A percentile compares a stretch with the other conserved stretches of the same genome.
phyloP scores from a whole-genome alignment of 2,888 invertebrate genomes.

The Himalopsyche japonica region DNA sequence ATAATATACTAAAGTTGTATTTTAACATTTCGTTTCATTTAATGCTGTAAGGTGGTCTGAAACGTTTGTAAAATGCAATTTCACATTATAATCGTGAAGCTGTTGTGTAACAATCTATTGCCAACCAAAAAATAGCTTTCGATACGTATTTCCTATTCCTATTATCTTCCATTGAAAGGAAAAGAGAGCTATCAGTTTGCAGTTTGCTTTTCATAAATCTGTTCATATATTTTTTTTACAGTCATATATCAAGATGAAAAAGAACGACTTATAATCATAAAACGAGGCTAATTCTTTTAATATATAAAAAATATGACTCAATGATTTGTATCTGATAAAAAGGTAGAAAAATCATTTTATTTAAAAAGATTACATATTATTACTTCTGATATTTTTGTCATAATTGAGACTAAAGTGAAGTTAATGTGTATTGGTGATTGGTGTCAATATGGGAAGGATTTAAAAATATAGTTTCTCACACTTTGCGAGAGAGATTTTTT shows the following conservation, averaged over 20 bases:
- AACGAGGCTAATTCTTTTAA: background rate
- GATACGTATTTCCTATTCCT: conserved; percentile 10
- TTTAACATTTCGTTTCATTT: background rate
- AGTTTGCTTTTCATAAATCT: conserved; percentile 32
- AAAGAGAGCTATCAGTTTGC: background rate
- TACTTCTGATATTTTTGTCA: too few relatives aligned
- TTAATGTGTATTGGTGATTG: background rate
- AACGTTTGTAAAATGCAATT: background rate
- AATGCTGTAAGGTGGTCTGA: background rate
- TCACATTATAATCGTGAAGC: background rate
- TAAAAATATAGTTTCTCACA: background rate
- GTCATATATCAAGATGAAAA: too few relatives aligned
- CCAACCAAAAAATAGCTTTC: background rate
- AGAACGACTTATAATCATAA: too few relatives aligned
- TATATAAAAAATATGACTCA: background rate
- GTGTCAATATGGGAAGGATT: background rate
- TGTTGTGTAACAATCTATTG: background rate
- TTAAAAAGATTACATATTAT: too few relatives aligned
- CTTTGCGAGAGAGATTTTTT: background rate
- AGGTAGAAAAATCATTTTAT: background rate
- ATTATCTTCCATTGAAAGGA: background rate
- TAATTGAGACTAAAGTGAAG: too few relatives aligned
- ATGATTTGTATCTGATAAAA: background rate
- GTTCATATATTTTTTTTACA: conserved; percentile 21
- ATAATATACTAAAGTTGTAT: too few relatives aligned